A percentile compares a stretch with the other conserved stretches of the same genome.
phyloP scores from a whole-genome alignment of 2,888 invertebrate species.

The Gnatocerus cornutus region DNA sequence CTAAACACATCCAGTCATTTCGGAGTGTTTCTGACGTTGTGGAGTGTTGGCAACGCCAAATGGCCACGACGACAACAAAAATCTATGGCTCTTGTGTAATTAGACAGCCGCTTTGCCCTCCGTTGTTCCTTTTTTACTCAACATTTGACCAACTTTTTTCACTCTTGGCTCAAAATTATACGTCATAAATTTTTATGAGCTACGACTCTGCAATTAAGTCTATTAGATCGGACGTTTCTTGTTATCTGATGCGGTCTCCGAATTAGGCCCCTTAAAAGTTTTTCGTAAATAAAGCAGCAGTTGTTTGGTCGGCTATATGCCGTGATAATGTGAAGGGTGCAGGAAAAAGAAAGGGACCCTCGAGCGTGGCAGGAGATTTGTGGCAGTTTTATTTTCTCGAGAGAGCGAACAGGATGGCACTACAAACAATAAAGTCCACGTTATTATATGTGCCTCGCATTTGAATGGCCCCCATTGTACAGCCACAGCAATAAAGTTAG shows the following conservation, averaged over 20 bases:
- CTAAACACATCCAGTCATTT: conserved; percentile 13
- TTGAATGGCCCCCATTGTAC: conserved; percentile 60
- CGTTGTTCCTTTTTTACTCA: background rate
- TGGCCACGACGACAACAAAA: conserved; percentile 20
- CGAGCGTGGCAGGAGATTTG: conserved; percentile 61
- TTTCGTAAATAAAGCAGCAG: conserved; percentile 61
- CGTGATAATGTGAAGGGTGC: conserved; percentile 60
- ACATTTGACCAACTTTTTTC: background rate
- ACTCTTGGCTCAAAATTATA: background rate
- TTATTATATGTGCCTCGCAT: conserved; percentile 62
- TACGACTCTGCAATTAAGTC: conserved; percentile 7
- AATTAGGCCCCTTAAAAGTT: conserved; percentile 53
- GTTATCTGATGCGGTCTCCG: conserved; percentile 9
- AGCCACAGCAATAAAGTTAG: conserved; percentile 52
- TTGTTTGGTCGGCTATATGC: conserved; percentile 54
- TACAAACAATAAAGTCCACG: conserved; percentile 64
- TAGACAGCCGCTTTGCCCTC: conserved; percentile 10
- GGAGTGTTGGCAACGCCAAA: conserved; percentile 26
- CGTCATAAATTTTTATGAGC: conserved; percentile 14
- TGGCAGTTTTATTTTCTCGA: conserved; percentile 65
- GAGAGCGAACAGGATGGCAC: conserved; percentile 61
- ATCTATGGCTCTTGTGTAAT: conserved; percentile 26
- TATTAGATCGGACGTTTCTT: background rate
- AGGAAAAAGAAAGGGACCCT: conserved; percentile 56
- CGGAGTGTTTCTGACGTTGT: conserved; percentile 14